phyloP scores from a whole-genome alignment of 1,140 invertebrate genomes.

The Aplysia californica region DNA sequence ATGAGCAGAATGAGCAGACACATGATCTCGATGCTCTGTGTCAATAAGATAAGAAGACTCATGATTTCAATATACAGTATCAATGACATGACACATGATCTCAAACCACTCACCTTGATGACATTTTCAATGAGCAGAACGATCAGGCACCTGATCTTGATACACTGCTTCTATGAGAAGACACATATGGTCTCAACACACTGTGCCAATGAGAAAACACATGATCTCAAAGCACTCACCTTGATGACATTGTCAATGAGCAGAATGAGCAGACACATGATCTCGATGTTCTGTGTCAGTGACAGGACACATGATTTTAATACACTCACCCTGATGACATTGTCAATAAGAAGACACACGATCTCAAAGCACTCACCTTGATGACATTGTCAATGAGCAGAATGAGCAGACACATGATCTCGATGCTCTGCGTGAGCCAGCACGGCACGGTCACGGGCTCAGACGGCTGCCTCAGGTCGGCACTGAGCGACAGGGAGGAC shows the following conservation, averaged over 20 bases:
- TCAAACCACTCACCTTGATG: too few species aligned
- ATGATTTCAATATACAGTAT: too few species aligned
- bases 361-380: slow-evolving; percentile 50
- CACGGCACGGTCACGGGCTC: slow-evolving; percentile 48
- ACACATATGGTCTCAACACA: too few species aligned
- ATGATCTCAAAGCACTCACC: too few species aligned
- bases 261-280: slow-evolving; percentile 59
- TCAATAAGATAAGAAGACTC: too few species aligned
- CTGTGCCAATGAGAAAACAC: too few species aligned
- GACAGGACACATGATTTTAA: too few species aligned
- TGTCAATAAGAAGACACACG: neutral
- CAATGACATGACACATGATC: too few species aligned
- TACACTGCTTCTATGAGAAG: too few species aligned
- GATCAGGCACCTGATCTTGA: too few species aligned
- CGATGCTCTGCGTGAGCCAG: slow-evolving; percentile 56
- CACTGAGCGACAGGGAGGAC: slow-evolving; percentile 62
- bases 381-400: slow-evolving; percentile 52
- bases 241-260: slow-evolving; percentile 51
- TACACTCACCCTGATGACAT: slow-evolving; percentile 52
- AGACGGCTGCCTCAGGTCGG: slow-evolving; percentile 50
- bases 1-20: slow-evolving; percentile 46
- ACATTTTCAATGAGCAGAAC: too few species aligned
- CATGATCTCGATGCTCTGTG: slow-evolving; percentile 56
- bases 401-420: slow-evolving; percentile 59
- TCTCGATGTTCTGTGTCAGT: slow-evolving; percentile 55